Base-by-base conservation (phyloP, 2,797 vertebrate genomes). In the Scleropages formosus region DNA sequence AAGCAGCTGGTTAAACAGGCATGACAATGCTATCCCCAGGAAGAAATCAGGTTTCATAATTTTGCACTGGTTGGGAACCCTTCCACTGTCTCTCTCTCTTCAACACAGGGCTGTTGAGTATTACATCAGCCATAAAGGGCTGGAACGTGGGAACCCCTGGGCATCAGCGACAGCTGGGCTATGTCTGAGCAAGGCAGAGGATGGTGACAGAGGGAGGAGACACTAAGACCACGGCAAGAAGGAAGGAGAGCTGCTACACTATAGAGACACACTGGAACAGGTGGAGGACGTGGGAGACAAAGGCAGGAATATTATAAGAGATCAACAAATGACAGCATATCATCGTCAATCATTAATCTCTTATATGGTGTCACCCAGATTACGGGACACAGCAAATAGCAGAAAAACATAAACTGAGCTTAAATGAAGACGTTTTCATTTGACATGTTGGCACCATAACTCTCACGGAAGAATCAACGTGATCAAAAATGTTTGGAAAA, bases 211-310 rank as follows among this genome's bases (percentile, higher is more conserved):
- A 74, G 4, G 39, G 53, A 66, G 51, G 49, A 77, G 51, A 64
- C 8, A 0, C 79, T 77, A 77, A 24, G 10, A 63, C 76, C 59
- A 83, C 87, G 85, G 84, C 87, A 8, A 20, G 49, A n/a, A 89
- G 84, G 85, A 81, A 83, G 83, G 86, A 70, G 71, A 80, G 84
- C 44, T 84, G 86, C 66, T 80, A 86, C 85, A 87, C 85, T 82
- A 83, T 77, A 79, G 59, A 85, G 83, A 85, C 72, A 79, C 72
- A 80, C 88, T 89, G 83, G 46, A 74, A 79, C 70, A 75, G 81
- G 26, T 80, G 82, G 86, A 88, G 81, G 79, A 83, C 83, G 88
- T 81, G 77, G 84, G 86, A 84, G 85, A 83, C 78, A 85, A 86
- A 87, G 84, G 84, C 80, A 53, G 83, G 83, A 65, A 63, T 73